A percentile compares a stretch with the other conserved stretches of the same genome.
Conservation (phyloP, 2,888 invertebrate genomes). For the Ophonus ardosiacus region DNA sequence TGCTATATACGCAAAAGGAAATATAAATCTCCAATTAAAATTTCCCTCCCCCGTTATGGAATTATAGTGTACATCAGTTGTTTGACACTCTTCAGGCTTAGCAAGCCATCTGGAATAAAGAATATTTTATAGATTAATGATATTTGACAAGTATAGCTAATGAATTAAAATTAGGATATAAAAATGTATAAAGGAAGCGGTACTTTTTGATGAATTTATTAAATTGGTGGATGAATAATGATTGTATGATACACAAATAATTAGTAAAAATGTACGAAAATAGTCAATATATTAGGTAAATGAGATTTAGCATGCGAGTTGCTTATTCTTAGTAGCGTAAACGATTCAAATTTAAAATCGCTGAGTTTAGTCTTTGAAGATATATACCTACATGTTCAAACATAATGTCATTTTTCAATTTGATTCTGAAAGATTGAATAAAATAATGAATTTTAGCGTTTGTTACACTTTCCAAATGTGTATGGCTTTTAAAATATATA, state of each 20-base stretch:
- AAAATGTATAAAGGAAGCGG: not conserved
- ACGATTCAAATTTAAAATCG: too few relatives aligned
- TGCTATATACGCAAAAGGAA: constrained; percentile 85
- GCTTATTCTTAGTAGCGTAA: too few relatives aligned
- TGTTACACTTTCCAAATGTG: too few relatives aligned
- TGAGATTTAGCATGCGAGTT: too few relatives aligned
- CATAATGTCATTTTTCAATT: too few relatives aligned
- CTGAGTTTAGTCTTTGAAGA: too few relatives aligned
- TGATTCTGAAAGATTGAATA: too few relatives aligned
- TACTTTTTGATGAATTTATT: not conserved
- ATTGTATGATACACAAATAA: not conserved
- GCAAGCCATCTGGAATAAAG: constrained; percentile 81
- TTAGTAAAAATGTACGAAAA: too few relatives aligned
- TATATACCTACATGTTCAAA: too few relatives aligned
- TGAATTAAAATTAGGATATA: not conserved
- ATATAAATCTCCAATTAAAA: constrained; percentile 95
- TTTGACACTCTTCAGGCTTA: constrained; percentile 82
- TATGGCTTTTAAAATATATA: too few relatives aligned
- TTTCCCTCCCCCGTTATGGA: constrained; percentile 87
- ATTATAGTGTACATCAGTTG: constrained; percentile 90
- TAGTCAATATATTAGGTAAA: too few relatives aligned
- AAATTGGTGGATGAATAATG: not conserved
- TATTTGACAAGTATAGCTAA: not conserved
- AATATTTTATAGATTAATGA: constrained; percentile 2
- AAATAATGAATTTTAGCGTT: too few relatives aligned